Conservation (phyloP, 2,797 vertebrate genomes). For the Dicrostonyx torquatus region DNA sequence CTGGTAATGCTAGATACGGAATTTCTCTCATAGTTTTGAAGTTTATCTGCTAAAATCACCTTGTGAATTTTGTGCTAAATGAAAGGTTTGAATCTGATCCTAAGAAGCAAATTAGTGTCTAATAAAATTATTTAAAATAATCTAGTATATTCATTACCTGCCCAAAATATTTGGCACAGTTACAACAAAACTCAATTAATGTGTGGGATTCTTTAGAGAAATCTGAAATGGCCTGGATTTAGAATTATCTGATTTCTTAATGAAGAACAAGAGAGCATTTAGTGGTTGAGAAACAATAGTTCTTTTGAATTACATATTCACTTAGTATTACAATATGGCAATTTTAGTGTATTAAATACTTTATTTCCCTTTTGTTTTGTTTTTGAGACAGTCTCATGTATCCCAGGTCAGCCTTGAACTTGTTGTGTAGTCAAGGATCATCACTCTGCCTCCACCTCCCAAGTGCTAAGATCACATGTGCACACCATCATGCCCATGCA, state of each 20-base stretch:
- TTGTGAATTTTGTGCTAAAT: conserved; percentile 31
- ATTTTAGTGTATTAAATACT: conserved; percentile 35
- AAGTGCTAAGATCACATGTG: not conserved
- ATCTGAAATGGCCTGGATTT: conserved; percentile 38
- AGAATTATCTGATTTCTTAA: conserved; percentile 48
- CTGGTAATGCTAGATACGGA: conserved; percentile 52
- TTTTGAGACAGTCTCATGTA: not conserved
- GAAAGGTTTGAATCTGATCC: conserved; percentile 16
- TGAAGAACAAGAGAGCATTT: conserved; percentile 58
- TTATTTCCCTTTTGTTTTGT: not conserved
- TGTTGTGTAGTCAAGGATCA: not conserved
- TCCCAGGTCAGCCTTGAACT: not conserved
- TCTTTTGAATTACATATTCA: conserved; percentile 62
- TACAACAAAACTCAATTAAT: conserved; percentile 42
- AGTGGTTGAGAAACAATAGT: conserved; percentile 44
- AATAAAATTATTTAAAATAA: conserved; percentile 59
- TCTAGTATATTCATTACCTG: conserved; percentile 31
- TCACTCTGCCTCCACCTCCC: not conserved
- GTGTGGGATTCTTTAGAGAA: conserved; percentile 43
- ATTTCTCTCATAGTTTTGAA: conserved; percentile 40
- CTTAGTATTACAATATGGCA: conserved; percentile 38
- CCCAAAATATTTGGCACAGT: conserved; percentile 32
- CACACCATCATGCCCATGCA: not conserved
- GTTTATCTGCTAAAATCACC: conserved; percentile 55
- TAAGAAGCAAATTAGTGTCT: conserved; percentile 32